Percentiles rank a stretch among this genome's conserved stretches.
Evolutionary conservation across 2,888 invertebrate species (phyloP).

Genomic region (Pseudococcus longispinus): DNA sequence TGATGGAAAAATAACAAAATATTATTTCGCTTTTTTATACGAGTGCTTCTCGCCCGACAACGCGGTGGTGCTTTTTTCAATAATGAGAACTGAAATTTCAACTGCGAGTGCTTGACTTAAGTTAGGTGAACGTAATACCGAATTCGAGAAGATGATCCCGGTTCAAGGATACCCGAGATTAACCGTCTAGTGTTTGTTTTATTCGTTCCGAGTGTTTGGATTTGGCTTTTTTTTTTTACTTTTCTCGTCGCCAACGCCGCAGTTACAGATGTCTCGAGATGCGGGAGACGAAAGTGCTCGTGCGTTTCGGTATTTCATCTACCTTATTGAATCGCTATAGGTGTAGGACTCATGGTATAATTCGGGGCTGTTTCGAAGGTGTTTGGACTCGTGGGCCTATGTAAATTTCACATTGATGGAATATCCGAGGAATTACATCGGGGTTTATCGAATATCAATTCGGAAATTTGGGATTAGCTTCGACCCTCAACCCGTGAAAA

Average conservation of each 20-base stretch:
- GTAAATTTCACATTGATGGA: background rate
- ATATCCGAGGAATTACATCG: too few species aligned
- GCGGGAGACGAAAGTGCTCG: background rate
- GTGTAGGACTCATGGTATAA: background rate
- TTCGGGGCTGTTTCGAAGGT: background rate
- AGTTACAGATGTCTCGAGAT: background rate
- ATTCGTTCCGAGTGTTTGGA: background rate
- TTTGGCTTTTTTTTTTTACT: background rate
- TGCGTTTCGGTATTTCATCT: background rate
- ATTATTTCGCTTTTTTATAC: background rate
- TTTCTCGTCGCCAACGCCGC: background rate
- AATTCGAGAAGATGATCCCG: background rate
- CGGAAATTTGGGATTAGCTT: too few species aligned
- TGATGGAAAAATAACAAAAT: background rate
- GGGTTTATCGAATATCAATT: too few species aligned
- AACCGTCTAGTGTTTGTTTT: background rate
- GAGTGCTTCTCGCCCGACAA: background rate
- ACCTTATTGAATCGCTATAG: too few species aligned
- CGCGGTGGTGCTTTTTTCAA: background rate
- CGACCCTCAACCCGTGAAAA: too few species aligned
- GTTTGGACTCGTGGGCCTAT: background rate
- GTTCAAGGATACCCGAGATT: background rate
- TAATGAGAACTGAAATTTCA: background rate
- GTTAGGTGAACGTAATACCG: background rate
- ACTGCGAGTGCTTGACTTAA: background rate